Percentiles rank a stretch among this genome's conserved stretches.
Evolutionary conservation across 2,888 invertebrate genomes (phyloP).

Genomic region (Zaprionus lineosus): DNA sequence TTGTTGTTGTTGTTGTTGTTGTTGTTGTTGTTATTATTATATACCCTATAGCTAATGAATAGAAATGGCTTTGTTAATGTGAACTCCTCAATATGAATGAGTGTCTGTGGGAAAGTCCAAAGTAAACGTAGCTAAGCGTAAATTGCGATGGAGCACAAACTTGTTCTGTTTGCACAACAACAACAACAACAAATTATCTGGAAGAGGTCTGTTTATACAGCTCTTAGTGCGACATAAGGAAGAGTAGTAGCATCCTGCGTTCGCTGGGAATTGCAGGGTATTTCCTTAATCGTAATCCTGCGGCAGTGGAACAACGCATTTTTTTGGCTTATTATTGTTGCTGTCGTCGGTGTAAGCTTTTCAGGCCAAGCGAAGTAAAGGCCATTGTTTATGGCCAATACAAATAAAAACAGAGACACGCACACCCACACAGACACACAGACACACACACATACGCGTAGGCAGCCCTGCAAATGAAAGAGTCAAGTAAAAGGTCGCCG

Average conservation of each 20-base stretch:
- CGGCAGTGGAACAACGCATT: too few species aligned
- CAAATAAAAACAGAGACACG: conserved; percentile 15
- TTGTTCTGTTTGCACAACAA: too few species aligned
- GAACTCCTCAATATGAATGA: too few species aligned
- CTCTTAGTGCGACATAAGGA: too few species aligned
- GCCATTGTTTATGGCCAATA: conserved; percentile 48
- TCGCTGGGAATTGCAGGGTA: too few species aligned
- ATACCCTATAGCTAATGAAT: background rate
- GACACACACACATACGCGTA: background rate
- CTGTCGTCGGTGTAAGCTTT: conserved; percentile 38
- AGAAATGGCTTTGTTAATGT: background rate
- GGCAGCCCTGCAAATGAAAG: conserved; percentile 24
- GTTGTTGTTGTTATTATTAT: conserved; percentile 13
- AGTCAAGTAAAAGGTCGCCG: conserved; percentile 54
- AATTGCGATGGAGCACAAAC: too few species aligned
- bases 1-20: conserved; percentile 34
- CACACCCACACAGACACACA: conserved; percentile 9
- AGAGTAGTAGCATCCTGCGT: too few species aligned
- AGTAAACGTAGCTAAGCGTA: too few species aligned
- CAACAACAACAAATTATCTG: too few species aligned
- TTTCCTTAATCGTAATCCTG: too few species aligned
- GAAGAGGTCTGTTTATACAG: too few species aligned
- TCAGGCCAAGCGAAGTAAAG: conserved; percentile 34
- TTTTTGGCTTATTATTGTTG: conserved; percentile 26
- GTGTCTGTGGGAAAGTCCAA: too few species aligned